Percentiles rank a stretch among this genome's conserved stretches.
Conservation (phyloP, 1,140 invertebrate species). For the Habropoda laboriosa region DNA sequence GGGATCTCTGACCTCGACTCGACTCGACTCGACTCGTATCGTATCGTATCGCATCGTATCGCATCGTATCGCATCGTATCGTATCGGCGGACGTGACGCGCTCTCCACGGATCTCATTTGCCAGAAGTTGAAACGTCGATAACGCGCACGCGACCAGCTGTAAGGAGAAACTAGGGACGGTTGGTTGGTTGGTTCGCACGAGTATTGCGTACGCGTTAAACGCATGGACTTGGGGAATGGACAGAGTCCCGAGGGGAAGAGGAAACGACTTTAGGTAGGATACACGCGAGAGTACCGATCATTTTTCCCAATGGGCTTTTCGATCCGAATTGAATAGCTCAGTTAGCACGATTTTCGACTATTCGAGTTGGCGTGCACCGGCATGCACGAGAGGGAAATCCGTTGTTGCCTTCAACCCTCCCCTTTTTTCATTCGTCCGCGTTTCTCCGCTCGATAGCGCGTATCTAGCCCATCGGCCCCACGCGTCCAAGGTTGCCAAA, state of each 20-base stretch:
- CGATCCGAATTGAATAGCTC: constrained; percentile 49
- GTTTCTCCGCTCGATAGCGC: neutral
- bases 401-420: neutral
- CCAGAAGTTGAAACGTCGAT: neutral
- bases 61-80: too few relatives aligned
- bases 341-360: constrained; percentile 34
- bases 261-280: constrained; percentile 13
- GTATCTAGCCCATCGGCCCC: neutral
- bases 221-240: too few relatives aligned
- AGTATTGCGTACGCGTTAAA: too few relatives aligned
- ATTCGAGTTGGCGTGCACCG: neutral
- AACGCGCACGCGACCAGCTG: neutral
- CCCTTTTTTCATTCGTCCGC: constrained; percentile 24
- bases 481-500: constrained; percentile 27
- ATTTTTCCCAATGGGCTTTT: constrained; percentile 31
- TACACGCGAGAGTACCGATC: constrained; percentile 28
- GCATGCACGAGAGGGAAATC: constrained; percentile 31
- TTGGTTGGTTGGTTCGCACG: too few relatives aligned
- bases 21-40: too few relatives aligned
- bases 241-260: neutral
- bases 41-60: too few relatives aligned
- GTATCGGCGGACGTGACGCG: constrained; percentile 59
- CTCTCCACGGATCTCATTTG: constrained; percentile 62
- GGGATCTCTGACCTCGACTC: constrained; percentile 75
- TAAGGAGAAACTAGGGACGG: too few relatives aligned